phyloP scores from a whole-genome alignment of 2,888 invertebrate genomes.

The Carcina quercana region DNA sequence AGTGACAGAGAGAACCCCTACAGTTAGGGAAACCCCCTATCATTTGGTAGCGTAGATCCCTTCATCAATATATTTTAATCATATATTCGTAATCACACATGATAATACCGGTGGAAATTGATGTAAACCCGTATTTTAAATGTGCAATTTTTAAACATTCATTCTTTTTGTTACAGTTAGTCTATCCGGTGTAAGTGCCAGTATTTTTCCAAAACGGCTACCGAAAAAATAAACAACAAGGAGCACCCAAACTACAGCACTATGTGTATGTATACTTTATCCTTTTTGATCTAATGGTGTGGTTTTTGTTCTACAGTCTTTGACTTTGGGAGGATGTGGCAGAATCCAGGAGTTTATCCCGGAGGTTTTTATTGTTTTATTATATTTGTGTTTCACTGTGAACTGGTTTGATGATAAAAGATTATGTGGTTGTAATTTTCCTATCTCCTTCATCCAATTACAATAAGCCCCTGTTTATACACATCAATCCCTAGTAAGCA shows the following conservation, averaged over 20 bases:
- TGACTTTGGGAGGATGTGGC: constrained; percentile 54
- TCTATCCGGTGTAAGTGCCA: constrained; percentile 32
- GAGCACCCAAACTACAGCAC: constrained; percentile 64
- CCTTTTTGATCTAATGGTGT: constrained; percentile 18
- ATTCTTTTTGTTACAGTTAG: constrained; percentile 30
- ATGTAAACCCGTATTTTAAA: too few species aligned
- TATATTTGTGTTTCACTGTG: constrained; percentile 4
- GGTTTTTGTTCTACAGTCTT: constrained; percentile 38
- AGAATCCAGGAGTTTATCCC: constrained; percentile 62
- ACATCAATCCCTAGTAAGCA: too few species aligned
- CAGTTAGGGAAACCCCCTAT: too few species aligned
- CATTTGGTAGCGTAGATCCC: too few species aligned
- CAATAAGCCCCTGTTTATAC: too few species aligned
- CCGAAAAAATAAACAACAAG: constrained; percentile 51
- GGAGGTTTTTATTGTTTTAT: constrained; percentile 44
- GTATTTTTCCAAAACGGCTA: constrained; percentile 50
- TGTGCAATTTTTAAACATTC: constrained; percentile 1
- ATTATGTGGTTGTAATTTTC: background rate
- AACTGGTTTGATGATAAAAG: constrained; percentile 3
- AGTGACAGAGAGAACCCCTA: too few species aligned
- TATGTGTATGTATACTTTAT: constrained; percentile 67
- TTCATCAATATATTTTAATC: too few species aligned
- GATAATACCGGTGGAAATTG: too few species aligned
- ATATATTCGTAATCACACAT: too few species aligned
- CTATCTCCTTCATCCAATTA: background rate